Conservation (phyloP, 2,888 invertebrate genomes). For the Erpobdella octoculata region DNA sequence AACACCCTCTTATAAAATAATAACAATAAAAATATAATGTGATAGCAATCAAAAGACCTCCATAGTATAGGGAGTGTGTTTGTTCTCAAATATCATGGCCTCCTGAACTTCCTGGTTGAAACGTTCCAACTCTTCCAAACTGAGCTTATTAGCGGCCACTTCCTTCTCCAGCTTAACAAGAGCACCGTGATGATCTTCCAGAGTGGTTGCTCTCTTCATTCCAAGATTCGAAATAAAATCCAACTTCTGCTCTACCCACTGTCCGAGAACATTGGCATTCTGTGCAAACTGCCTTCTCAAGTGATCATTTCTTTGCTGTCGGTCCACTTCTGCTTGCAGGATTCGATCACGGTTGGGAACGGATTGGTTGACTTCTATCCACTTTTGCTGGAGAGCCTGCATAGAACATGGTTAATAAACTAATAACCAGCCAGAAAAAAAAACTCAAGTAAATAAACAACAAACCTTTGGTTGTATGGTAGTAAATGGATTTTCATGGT, state of each 20-base stretch:
- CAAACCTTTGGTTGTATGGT: constrained; percentile 84
- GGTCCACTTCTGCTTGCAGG: constrained; percentile 85
- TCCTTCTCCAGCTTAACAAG: constrained; percentile 47
- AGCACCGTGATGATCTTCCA: constrained; percentile 52
- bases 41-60: constrained; percentile 57
- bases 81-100: constrained; percentile 94
- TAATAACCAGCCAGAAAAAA: too few relatives aligned
- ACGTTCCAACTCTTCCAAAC: constrained; percentile 95
- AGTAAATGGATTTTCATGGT: constrained; percentile 94
- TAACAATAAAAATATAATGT: too few relatives aligned
- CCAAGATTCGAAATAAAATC: constrained; percentile 90
- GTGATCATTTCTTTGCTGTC: constrained; percentile 90
- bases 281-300: constrained; percentile 95
- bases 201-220: constrained; percentile 61
- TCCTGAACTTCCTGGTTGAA: constrained; percentile 98
- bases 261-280: constrained; percentile 95
- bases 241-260: constrained; percentile 87
- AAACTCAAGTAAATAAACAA: constrained; percentile 36
- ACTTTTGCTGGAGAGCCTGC: constrained; percentile 74
- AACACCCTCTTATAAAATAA: too few relatives aligned
- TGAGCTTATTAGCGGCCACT: constrained; percentile 61
- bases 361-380: constrained; percentile 86
- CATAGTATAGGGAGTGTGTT: constrained; percentile 97
- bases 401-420: background rate
- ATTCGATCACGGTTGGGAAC: constrained; percentile 94